Base-by-base conservation (phyloP, 2,888 invertebrate species). In the Chrysomela aeneicollis region DNA sequence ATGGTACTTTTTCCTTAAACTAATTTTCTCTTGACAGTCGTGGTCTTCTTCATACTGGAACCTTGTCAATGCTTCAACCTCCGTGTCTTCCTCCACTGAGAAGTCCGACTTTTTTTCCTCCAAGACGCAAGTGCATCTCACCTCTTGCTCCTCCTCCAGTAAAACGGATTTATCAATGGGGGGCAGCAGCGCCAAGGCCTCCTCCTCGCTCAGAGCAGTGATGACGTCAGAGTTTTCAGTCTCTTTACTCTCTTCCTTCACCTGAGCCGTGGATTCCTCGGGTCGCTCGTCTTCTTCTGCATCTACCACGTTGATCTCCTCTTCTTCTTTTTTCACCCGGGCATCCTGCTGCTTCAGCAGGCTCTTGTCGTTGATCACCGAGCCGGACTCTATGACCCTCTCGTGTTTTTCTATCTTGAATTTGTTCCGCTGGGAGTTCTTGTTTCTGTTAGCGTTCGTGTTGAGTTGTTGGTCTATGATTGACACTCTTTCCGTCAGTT, bases 131-230 rank as follows among this genome's bases (percentile, higher is more conserved):
- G 74, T 74, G 62, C 82, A 82, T n/a, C 58, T 58, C 1, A 74
- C 19, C 8, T 68, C 66, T 15, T 35, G 9, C 1, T 74, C 71
- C 5, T 74, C 74, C 18, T 76, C 73, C 1, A 74, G 62, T 22
- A 80, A 67, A n/a, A 74, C 71, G 2, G 76, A 70, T 35, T 67
- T 80, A 79, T 91, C 88, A 59, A 92, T 79, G 0, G 90, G 89
- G 52, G 92, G 92, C 74, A 92, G 84, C 75, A 86, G 85, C 21
- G 88, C 85, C 73, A 90, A 82, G 63, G 90, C 89, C 68, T 88
- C 88, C 72, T 88, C 87, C 18, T 87, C 85, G 12, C 85, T 85
- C 68, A 86, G 73, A 42, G 84, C 81, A 51, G 67, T 67, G 57
- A 71, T 64, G 52, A 73, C 63, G 54, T 66, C 61, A 57, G 63